These are phyloP conservation scores for Xestoiulus laeticollis DNA, from an alignment of 2,888 invertebrate species.

Conservation along the genomic window DNA sequence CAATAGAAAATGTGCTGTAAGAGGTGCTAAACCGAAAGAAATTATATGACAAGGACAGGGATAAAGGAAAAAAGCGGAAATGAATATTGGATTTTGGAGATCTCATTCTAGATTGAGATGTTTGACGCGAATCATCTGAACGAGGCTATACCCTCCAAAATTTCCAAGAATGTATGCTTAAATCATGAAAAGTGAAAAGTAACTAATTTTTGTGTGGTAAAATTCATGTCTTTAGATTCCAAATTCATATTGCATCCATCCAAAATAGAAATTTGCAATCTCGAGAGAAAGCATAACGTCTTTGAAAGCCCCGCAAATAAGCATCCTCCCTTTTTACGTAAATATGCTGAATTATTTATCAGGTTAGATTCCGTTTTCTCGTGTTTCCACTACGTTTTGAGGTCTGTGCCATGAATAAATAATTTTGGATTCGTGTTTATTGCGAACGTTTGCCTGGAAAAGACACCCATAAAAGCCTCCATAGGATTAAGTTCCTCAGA, in stretches of 20 bases:
- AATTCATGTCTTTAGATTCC: background rate
- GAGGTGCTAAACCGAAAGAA: background rate
- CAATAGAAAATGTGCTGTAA: background rate
- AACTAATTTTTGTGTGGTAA: background rate
- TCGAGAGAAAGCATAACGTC: background rate
- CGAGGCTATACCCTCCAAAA: background rate
- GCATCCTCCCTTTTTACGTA: background rate
- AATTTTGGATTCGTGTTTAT: background rate
- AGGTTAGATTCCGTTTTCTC: background rate
- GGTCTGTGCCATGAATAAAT: background rate
- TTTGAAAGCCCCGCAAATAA: background rate
- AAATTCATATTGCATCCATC: background rate
- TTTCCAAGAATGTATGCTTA: background rate
- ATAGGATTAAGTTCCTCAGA: background rate
- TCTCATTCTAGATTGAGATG: background rate
- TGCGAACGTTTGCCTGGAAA: background rate
- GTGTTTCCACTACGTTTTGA: background rate
- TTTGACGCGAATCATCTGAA: background rate
- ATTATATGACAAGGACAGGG: background rate
- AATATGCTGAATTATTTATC: background rate
- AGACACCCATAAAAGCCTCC: background rate
- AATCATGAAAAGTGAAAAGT: background rate
- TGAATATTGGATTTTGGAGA: conserved; percentile 2
- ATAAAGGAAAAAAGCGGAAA: background rate
- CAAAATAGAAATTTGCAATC: background rate